Evolutionary conservation across 2,797 vertebrate genomes (phyloP).

Genomic region (Chlorospingus flavigularis): DNA sequence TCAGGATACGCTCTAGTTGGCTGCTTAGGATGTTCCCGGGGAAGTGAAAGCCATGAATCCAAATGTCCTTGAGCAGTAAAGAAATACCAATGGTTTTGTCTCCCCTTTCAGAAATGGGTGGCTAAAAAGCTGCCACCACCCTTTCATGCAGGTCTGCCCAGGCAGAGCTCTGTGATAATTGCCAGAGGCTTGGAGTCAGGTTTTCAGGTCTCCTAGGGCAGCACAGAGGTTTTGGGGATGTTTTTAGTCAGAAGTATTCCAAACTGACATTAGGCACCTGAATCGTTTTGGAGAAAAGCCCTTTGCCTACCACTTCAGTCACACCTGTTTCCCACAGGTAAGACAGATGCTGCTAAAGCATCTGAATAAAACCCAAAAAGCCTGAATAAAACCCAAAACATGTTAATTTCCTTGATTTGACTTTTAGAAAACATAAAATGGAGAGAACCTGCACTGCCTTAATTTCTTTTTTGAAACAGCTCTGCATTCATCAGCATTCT

Average conservation of each 20-base stretch:
- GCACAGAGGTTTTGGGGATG: neutral
- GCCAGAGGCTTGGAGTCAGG: neutral
- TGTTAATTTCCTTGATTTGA: neutral
- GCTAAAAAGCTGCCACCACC: neutral
- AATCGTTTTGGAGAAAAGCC: neutral
- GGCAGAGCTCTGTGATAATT: neutral
- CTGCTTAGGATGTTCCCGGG: accelerated
- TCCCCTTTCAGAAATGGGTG: neutral
- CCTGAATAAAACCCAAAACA: neutral
- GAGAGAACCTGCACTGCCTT: neutral
- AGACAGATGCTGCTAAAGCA: neutral
- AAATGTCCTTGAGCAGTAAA: neutral
- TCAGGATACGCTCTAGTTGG: neutral
- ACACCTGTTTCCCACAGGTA: neutral
- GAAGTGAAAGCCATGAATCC: neutral
- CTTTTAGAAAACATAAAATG: neutral
- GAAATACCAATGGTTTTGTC: neutral
- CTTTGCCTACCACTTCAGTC: neutral
- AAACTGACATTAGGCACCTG: neutral
- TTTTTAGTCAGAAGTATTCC: neutral
- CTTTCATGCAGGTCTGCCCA: neutral
- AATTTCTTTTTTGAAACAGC: neutral
- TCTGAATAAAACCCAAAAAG: neutral
- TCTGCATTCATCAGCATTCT: neutral
- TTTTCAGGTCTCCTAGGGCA: neutral